phyloP scores from a whole-genome alignment of 1,140 invertebrate species.

The Dreissena polymorpha region DNA sequence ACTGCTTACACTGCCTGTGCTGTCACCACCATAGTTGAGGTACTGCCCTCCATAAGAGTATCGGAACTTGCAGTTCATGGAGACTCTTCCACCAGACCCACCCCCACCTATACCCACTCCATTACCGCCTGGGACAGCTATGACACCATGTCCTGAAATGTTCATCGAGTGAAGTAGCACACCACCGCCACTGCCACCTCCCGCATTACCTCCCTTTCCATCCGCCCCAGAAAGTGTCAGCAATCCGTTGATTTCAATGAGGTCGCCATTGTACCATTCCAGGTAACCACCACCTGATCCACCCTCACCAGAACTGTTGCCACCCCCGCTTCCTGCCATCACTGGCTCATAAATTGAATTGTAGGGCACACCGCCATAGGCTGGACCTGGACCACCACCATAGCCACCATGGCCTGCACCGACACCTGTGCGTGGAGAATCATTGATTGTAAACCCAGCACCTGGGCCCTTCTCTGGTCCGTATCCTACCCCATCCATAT shows the following conservation, averaged over 20 bases:
- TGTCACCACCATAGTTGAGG: constrained; percentile 68
- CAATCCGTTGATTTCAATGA: constrained; percentile 68
- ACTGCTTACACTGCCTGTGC: constrained; percentile 24
- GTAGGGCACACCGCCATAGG: constrained; percentile 70
- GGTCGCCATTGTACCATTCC: constrained; percentile 64
- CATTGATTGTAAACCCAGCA: constrained; percentile 55
- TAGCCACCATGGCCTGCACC: constrained; percentile 70
- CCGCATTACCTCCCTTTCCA: constrained; percentile 61
- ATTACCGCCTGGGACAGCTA: constrained; percentile 67
- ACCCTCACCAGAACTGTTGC: constrained; percentile 62
- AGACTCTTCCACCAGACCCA: constrained; percentile 68
- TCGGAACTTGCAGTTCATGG: constrained; percentile 66
- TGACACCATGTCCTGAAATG: constrained; percentile 70
- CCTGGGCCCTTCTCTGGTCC: constrained; percentile 62
- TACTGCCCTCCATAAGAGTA: constrained; percentile 70
- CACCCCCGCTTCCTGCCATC: constrained; percentile 62
- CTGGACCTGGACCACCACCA: constrained; percentile 63
- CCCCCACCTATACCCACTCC: constrained; percentile 67
- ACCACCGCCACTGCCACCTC: constrained; percentile 70
- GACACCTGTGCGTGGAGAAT: constrained; percentile 49
- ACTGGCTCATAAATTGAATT: constrained; percentile 67
- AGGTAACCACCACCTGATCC: constrained; percentile 69
- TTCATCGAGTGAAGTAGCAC: constrained; percentile 66
- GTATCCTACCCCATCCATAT: constrained; percentile 63
- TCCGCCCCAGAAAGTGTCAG: constrained; percentile 60